A percentile compares a stretch with the other conserved stretches of the same genome.
Evolutionary conservation across 2,113 vertebrate species (phyloP).

Genomic region (Aldabrachelys gigantea): DNA sequence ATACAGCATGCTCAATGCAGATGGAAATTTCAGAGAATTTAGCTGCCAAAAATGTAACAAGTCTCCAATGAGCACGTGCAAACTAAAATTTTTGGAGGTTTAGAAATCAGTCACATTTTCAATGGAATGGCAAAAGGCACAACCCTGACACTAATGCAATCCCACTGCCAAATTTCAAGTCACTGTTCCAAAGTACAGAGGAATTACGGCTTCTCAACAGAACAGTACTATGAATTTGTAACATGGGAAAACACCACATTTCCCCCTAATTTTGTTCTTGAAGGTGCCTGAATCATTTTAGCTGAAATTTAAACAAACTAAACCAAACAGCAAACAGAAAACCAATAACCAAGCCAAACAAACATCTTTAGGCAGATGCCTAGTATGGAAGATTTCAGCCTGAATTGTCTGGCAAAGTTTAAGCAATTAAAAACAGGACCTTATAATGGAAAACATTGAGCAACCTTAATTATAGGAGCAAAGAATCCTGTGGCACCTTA

Average conservation of each 20-base stretch:
- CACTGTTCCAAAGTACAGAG: neutral
- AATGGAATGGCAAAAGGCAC: neutral
- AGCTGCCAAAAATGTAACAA: neutral
- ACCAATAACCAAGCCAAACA: neutral
- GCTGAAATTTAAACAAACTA: neutral
- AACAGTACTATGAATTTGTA: neutral
- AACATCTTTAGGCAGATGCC: fast-evolving
- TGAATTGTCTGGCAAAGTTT: constrained; percentile 3
- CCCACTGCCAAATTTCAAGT: neutral
- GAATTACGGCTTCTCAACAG: neutral
- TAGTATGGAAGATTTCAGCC: neutral
- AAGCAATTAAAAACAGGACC: neutral
- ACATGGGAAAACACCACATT: fast-evolving
- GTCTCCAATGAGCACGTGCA: neutral
- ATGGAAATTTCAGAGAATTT: neutral
- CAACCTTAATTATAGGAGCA: constrained; percentile 31
- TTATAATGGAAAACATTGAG: neutral
- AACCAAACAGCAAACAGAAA: neutral
- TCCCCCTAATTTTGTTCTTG: neutral
- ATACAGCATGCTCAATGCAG: neutral
- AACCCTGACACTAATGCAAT: neutral
- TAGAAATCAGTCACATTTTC: neutral
- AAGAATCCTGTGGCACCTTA: too few relatives aligned
- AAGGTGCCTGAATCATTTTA: neutral
- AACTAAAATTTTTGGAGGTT: neutral